Conservation (phyloP, 2,113 vertebrate species). For the Lampris incognitus region DNA sequence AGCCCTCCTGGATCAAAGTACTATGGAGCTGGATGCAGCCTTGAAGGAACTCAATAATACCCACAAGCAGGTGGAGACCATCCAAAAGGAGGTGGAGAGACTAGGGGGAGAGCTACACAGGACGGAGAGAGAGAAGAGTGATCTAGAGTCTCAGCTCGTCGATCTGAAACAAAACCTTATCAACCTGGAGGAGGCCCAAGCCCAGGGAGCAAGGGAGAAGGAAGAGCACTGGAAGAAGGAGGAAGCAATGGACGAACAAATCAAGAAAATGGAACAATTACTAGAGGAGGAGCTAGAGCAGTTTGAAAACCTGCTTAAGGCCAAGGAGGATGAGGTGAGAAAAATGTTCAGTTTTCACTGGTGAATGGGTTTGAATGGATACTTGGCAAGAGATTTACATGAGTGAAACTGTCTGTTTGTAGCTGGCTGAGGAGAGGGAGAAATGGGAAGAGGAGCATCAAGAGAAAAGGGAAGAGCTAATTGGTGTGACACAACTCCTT, state of each 20-base stretch:
- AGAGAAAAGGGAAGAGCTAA: slow-evolving; percentile 77
- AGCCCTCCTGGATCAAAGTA: slow-evolving; percentile 75
- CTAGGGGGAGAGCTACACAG: slow-evolving; percentile 66
- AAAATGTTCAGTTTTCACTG: neutral
- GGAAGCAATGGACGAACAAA: slow-evolving; percentile 73
- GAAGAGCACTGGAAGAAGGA: slow-evolving; percentile 72
- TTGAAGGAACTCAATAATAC: slow-evolving; percentile 57
- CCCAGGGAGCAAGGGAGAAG: slow-evolving; percentile 66
- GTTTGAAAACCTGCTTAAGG: slow-evolving; percentile 81
- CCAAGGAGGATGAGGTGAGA: slow-evolving; percentile 77
- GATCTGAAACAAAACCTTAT: slow-evolving; percentile 67
- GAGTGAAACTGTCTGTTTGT: neutral
- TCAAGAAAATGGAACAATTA: slow-evolving; percentile 76
- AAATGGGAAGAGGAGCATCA: slow-evolving; percentile 77
- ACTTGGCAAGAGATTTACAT: neutral
- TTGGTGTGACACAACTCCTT: slow-evolving; percentile 52
- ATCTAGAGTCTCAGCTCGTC: slow-evolving; percentile 75
- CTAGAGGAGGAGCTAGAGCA: slow-evolving; percentile 79
- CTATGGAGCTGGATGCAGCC: slow-evolving; percentile 33
- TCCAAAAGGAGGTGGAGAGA: slow-evolving; percentile 59
- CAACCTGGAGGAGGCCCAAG: slow-evolving; percentile 72
- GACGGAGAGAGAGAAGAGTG: slow-evolving; percentile 72
- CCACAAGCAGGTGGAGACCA: slow-evolving; percentile 25
- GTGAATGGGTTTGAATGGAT: neutral
- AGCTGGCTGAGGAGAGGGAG: slow-evolving; percentile 74